Base-by-base conservation (phyloP, 1,140 invertebrate species). In the Prorops nasuta region DNA sequence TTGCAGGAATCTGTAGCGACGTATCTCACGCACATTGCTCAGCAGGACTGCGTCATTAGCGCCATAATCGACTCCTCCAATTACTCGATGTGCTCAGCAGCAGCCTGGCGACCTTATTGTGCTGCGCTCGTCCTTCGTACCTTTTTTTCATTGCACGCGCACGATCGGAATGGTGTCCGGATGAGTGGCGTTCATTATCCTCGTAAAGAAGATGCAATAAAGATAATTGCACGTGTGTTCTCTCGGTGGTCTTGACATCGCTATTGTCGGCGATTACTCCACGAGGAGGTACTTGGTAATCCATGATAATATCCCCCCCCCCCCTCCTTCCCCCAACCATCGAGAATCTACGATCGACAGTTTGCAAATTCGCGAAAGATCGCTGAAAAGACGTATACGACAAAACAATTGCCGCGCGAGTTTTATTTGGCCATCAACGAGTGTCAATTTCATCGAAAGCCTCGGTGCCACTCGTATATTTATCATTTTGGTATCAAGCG, bases 191-290 rank as follows among this genome's bases (percentile, higher is more conserved):
- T 15, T 44, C 54, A 58, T 55, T 51, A 46, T 55, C 51, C 48
- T 60, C 47, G 58, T 38, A 58, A 60, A 59, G 56, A 56, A 58
- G 56, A 54, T 58, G 56, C 37, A 58, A 60, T 59, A 60, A 60
- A 58, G 46, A 60, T 60, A 60, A 60, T 60, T 58, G 32, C 54
- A 44, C n/a, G n/a, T n/a, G n/a, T n/a, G n/a, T n/a, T n/a, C n/a
- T 49, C 49, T 16, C 51, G 9, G 18, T 9, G 24, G 44, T n/a
- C n/a, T 49, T 59, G 55, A 47, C 56, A 56, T 58, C 56, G 54
- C 43, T 58, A 46, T 50, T 51, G 47, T 35, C 31, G 0, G 17
- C 51, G 43, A 59, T 59, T 58, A 50, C 42, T 44, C 50, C n/a
- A n/a, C n/a, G n/a, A n/a, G n/a, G n/a, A n/a, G n/a, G n/a, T n/a